phyloP scores from a whole-genome alignment of 2,888 invertebrate genomes.

The Mimumesa dahlbomi region DNA sequence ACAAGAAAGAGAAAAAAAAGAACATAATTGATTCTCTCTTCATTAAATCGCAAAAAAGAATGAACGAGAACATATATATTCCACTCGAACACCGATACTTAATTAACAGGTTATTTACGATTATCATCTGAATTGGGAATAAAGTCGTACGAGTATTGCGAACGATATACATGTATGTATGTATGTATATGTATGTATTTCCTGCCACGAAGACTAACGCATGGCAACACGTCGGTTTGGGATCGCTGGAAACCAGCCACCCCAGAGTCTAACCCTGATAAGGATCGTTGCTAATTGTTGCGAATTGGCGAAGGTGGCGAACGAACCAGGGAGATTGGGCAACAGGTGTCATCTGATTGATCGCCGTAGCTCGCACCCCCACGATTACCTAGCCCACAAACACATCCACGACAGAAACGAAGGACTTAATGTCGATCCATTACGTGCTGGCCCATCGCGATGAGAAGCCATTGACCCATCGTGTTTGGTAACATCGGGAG shows the following conservation, averaged over 20 bases:
- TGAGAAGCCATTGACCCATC: constrained; percentile 50
- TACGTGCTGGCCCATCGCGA: constrained; percentile 67
- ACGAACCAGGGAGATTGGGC: constrained; percentile 75
- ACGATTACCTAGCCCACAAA: constrained; percentile 77
- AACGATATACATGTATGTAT: too few species aligned
- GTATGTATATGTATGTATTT: too few species aligned
- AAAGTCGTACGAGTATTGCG: too few species aligned
- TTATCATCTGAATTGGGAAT: too few species aligned
- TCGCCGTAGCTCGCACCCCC: constrained; percentile 76
- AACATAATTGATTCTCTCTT: not conserved
- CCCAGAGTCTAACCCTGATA: constrained; percentile 71
- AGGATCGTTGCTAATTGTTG: constrained; percentile 79
- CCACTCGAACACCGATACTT: too few species aligned
- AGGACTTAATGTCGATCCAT: constrained; percentile 74
- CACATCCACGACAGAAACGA: constrained; percentile 74
- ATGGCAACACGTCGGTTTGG: constrained; percentile 51
- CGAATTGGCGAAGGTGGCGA: constrained; percentile 77
- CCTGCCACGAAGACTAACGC: constrained; percentile 10
- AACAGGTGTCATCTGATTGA: constrained; percentile 81
- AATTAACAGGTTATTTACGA: too few species aligned
- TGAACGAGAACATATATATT: too few species aligned
- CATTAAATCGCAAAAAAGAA: too few species aligned
- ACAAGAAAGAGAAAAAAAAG: too few species aligned
- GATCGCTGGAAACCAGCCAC: constrained; percentile 48
- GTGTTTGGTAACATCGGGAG: constrained; percentile 3